Evolutionary conservation across 2,797 vertebrate genomes (phyloP).

Genomic region (Neolamprologus multifasciatus): DNA sequence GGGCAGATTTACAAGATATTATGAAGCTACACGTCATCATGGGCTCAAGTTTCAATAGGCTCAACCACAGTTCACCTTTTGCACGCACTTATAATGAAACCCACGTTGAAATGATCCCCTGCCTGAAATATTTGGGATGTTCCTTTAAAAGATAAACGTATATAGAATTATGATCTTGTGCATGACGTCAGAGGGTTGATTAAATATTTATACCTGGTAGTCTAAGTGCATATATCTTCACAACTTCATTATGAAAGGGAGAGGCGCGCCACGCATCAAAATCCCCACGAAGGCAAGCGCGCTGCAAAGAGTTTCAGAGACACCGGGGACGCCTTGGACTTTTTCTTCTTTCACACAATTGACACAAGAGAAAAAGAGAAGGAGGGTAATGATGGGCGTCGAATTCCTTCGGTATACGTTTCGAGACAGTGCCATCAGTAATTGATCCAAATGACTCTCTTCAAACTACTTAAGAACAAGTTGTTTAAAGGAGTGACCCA

Average conservation of each 20-base stretch:
- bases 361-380: not conserved
- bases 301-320: not conserved
- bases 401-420: not conserved
- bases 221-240: conserved; percentile 47
- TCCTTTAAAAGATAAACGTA: conserved; percentile 62
- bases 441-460: not conserved
- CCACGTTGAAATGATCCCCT: not conserved
- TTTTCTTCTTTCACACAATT: not conserved
- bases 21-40: not conserved
- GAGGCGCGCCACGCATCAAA: conserved; percentile 20
- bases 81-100: not conserved
- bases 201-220: conserved; percentile 73
- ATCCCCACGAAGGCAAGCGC: conserved; percentile 2
- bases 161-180: conserved; percentile 64
- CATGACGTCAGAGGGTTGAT: conserved; percentile 83
- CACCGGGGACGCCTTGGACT: conserved; percentile 9
- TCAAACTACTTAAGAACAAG: conserved; percentile 9
- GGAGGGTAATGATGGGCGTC: not conserved
- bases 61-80: not conserved
- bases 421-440: not conserved
- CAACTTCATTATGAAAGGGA: conserved; percentile 57
- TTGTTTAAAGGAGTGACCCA: not conserved
- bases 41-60: not conserved
- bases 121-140: not conserved
- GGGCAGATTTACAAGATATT: not conserved